These are phyloP conservation scores for Phocides pigmalion DNA, from an alignment of 1,140 invertebrate species.

Conservation along the genomic window DNA sequence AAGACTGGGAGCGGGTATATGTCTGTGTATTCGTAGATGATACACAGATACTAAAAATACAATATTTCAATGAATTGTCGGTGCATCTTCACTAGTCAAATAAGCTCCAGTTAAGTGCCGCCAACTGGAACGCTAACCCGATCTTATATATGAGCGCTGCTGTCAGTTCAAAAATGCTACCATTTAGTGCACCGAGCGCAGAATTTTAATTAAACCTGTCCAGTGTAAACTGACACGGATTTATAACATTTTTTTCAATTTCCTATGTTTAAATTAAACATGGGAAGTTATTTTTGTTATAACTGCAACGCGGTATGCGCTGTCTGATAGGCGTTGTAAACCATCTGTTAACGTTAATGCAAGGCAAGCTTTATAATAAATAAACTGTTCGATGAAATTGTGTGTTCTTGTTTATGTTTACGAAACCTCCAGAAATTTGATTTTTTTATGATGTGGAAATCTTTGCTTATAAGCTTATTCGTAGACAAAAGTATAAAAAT, in stretches of 20 bases:
- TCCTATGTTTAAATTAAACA: conserved; percentile 15
- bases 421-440: not conserved
- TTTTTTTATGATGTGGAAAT: not conserved
- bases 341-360: conserved; percentile 6
- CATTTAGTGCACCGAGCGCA: conserved; percentile 41
- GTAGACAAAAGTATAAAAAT: no score
- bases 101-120: no score
- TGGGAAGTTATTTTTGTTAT: conserved; percentile 8
- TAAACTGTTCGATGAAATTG: not conserved
- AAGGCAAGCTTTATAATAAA: conserved; percentile 3
- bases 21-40: no score
- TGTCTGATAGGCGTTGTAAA: not conserved
- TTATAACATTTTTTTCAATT: conserved; percentile 35
- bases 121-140: no score
- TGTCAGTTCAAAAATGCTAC: conserved; percentile 47
- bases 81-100: no score
- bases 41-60: no score
- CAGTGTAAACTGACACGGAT: conserved; percentile 32
- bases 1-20: no score
- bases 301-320: not conserved
- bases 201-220: conserved; percentile 58
- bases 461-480: not conserved
- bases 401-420: not conserved
- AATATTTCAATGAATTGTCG: no score
- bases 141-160: no score